Evolutionary conservation across 2,888 invertebrate species (phyloP).

Genomic region (Acanthoscelides obtectus): DNA sequence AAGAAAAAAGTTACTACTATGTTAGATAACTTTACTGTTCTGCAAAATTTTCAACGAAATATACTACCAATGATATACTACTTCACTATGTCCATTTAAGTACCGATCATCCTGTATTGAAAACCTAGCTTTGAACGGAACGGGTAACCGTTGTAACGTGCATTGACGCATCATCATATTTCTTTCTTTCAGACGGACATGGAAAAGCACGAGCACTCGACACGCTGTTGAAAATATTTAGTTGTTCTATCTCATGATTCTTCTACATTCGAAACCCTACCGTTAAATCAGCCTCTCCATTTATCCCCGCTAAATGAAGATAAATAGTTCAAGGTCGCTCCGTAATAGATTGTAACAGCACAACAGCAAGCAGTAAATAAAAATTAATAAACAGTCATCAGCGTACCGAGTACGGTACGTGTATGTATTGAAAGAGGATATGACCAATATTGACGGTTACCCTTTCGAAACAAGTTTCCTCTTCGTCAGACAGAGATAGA

Average conservation of each 20-base stretch:
- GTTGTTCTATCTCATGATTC: neutral
- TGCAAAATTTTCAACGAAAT: too few species aligned
- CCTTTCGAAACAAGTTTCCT: slow-evolving; percentile 13
- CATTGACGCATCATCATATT: too few species aligned
- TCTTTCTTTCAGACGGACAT: too few species aligned
- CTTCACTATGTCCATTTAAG: too few species aligned
- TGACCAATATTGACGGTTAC: slow-evolving; percentile 27
- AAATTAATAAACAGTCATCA: neutral
- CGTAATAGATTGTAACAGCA: neutral
- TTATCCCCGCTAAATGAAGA: neutral
- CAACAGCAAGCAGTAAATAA: neutral
- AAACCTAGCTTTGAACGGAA: too few species aligned
- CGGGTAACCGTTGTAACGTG: too few species aligned
- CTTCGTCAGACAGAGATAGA: neutral
- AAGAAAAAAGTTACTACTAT: too few species aligned
- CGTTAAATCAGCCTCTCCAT: neutral
- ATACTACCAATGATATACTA: too few species aligned
- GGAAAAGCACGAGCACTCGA: too few species aligned
- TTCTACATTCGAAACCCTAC: neutral
- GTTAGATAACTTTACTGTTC: too few species aligned
- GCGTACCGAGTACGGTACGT: neutral
- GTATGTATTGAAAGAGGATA: slow-evolving; percentile 21
- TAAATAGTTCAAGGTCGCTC: neutral
- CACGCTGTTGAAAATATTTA: too few species aligned
- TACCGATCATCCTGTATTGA: too few species aligned